Conservation (phyloP, 2,797 vertebrate species). For the Adrianichthys oophorus region DNA sequence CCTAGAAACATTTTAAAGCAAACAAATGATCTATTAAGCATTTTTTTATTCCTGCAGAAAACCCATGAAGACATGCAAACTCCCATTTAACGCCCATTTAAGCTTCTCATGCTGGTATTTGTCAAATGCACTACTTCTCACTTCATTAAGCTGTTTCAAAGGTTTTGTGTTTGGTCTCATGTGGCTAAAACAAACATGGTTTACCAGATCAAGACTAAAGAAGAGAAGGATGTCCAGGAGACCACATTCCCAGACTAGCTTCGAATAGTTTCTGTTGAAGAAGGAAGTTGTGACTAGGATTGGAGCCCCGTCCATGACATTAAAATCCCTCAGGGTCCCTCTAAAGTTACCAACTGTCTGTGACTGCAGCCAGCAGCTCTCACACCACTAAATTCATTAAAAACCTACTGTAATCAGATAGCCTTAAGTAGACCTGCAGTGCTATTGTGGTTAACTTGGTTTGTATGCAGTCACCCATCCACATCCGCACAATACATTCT, state of each 20-base stretch:
- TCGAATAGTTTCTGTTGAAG: background rate
- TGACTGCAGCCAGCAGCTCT: slow-evolving; percentile 33
- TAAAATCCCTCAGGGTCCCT: slow-evolving; percentile 36
- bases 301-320: slow-evolving; percentile 36
- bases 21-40: too few species aligned
- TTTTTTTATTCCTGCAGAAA: too few species aligned
- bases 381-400: slow-evolving; percentile 48
- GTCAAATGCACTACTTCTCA: too few species aligned
- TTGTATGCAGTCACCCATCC: background rate
- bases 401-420: slow-evolving; percentile 43
- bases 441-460: slow-evolving; percentile 31
- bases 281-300: slow-evolving; percentile 8
- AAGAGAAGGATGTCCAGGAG: too few species aligned
- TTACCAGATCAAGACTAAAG: too few species aligned
- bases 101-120: too few species aligned
- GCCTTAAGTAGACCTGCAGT: slow-evolving; percentile 32
- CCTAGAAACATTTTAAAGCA: too few species aligned
- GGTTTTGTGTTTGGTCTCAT: too few species aligned
- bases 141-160: too few species aligned
- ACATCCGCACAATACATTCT: background rate
- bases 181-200: too few species aligned
- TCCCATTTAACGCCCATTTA: too few species aligned
- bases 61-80: too few species aligned
- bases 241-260: slow-evolving; percentile 6
- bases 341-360: slow-evolving; percentile 60